A percentile compares a stretch with the other conserved stretches of the same genome.
Conservation (phyloP, 2,888 invertebrate species). For the Nineta flava region DNA sequence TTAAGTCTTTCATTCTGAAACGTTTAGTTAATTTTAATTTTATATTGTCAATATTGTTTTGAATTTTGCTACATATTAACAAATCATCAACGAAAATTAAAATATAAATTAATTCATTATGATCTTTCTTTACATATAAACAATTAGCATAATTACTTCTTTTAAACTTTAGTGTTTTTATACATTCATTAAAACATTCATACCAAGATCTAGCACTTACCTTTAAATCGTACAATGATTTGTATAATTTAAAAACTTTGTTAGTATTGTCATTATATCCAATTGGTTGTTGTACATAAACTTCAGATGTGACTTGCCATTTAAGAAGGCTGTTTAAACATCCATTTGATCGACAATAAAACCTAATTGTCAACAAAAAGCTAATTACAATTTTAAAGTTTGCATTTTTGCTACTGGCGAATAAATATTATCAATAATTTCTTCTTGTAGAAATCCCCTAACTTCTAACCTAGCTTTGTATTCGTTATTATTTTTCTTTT, state of each 20-base stretch:
- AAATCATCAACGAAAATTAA: constrained; percentile 8
- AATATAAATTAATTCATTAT: constrained; percentile 4
- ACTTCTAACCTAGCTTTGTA: constrained; percentile 3
- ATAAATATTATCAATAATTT: constrained; percentile 2
- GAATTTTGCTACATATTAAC: constrained; percentile 5
- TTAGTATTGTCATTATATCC: constrained; percentile 8
- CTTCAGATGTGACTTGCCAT: constrained; percentile 9
- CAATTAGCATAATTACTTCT: constrained; percentile 9
- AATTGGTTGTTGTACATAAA: constrained; percentile 11
- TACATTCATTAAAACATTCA: constrained; percentile 12
- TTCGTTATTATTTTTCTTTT: too few species aligned
- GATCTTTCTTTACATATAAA: constrained; percentile 4
- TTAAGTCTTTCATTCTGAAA: too few species aligned
- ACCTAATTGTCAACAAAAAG: constrained; percentile 7
- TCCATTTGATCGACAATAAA: constrained; percentile 12
- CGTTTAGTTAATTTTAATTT: too few species aligned
- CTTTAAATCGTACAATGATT: constrained; percentile 14
- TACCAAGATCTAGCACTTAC: constrained; percentile 14
- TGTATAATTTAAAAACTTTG: constrained; percentile 11
- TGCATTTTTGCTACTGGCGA: constrained; percentile 3
- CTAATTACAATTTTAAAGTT: constrained; percentile 2
- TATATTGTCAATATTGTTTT: too few species aligned
- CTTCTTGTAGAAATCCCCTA: not conserved
- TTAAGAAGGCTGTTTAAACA: constrained; percentile 12
- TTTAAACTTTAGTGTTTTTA: constrained; percentile 9